Percentiles rank a stretch among this genome's conserved stretches.
phyloP scores from a whole-genome alignment of 2,113 vertebrate species.

The Phodopus roborovskii region DNA sequence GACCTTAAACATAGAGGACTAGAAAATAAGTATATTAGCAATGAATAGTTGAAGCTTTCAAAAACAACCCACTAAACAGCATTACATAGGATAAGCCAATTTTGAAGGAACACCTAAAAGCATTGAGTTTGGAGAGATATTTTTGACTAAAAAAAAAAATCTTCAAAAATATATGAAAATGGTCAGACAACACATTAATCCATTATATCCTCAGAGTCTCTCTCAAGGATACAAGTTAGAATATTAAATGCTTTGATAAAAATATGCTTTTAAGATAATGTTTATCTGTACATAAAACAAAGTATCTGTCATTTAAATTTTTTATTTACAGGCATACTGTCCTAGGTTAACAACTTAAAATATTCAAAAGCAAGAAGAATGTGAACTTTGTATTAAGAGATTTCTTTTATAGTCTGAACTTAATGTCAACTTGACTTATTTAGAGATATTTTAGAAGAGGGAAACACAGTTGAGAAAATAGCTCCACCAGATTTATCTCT shows the following conservation, averaged over 20 bases:
- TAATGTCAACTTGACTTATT: background rate
- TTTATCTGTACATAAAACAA: background rate
- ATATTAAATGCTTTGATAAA: background rate
- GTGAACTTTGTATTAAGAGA: background rate
- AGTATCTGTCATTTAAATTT: background rate
- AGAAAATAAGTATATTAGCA: conserved; percentile 45
- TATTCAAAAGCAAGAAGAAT: background rate
- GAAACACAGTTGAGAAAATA: background rate
- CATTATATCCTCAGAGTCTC: background rate
- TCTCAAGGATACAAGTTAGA: background rate
- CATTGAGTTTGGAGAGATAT: background rate
- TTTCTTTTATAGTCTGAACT: background rate
- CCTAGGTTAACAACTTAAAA: background rate
- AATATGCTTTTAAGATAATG: background rate
- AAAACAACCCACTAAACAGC: conserved; percentile 20
- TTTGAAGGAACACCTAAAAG: conserved; percentile 7
- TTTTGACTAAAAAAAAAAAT: background rate
- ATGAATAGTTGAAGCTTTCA: conserved; percentile 36
- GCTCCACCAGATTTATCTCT: background rate
- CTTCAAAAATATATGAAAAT: background rate
- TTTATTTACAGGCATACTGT: background rate
- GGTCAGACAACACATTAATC: background rate
- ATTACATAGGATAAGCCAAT: background rate
- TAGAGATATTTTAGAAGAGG: background rate
- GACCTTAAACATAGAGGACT: background rate